Conservation (phyloP, 2,888 invertebrate species). For the Julus scanicus region DNA sequence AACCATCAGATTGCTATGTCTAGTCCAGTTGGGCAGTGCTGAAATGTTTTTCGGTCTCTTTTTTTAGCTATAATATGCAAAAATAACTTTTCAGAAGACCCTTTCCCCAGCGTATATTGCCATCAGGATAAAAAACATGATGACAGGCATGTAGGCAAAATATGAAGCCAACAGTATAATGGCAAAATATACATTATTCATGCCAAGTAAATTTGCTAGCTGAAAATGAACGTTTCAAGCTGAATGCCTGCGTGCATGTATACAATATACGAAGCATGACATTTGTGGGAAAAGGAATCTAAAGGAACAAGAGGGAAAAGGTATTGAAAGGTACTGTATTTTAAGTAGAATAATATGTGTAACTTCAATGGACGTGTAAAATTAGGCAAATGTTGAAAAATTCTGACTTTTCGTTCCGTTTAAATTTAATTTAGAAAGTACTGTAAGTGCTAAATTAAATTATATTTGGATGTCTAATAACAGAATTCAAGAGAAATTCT, state of each 20-base stretch:
- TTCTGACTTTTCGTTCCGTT: background rate
- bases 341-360: background rate
- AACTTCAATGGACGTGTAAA: background rate
- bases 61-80: background rate
- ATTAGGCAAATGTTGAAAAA: background rate
- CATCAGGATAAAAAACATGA: background rate
- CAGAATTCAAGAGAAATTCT: too few relatives aligned
- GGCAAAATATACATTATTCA: slow-evolving; percentile 39
- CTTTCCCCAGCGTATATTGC: background rate
- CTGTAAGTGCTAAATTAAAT: background rate
- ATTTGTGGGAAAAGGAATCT: background rate
- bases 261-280: background rate
- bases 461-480: background rate
- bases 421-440: background rate
- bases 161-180: slow-evolving; percentile 41
- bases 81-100: background rate
- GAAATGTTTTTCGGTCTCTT: background rate
- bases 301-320: background rate
- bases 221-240: slow-evolving; percentile 36
- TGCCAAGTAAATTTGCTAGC: slow-evolving; percentile 15
- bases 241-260: background rate
- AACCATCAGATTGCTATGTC: background rate
- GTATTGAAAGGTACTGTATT: background rate
- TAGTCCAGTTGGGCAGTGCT: background rate
- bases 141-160: slow-evolving; percentile 1